phyloP scores from a whole-genome alignment of 1,140 invertebrate species.

The Platorchestia sp. region DNA sequence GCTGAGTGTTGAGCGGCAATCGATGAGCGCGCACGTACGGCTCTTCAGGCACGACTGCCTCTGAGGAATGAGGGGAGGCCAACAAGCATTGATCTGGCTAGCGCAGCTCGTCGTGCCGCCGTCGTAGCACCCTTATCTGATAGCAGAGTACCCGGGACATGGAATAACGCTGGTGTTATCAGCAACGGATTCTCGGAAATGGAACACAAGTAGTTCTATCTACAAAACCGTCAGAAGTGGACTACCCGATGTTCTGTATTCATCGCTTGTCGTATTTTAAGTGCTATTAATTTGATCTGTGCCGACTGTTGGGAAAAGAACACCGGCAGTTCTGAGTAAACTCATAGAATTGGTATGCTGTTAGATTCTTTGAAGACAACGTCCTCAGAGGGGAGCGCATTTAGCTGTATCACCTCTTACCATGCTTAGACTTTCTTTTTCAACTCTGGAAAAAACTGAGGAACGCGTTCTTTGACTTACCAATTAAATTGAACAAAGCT shows the following conservation, averaged over 20 bases:
- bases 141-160: neutral
- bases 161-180: neutral
- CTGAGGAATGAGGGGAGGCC: neutral
- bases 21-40: neutral
- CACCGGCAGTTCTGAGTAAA: neutral
- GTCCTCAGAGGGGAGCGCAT: neutral
- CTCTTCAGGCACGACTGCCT: neutral
- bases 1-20: neutral
- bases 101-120: neutral
- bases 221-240: neutral
- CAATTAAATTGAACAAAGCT: neutral
- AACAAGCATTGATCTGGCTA: slow-evolving; percentile 25
- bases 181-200: neutral
- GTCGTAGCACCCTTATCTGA: neutral
- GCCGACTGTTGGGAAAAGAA: no score
- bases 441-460: neutral
- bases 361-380: neutral
- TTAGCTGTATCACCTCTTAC: neutral
- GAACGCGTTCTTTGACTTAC: no score
- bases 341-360: neutral
- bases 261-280: no score
- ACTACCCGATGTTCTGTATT: neutral
- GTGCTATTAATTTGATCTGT: no score
- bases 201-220: neutral
- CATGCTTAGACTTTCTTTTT: neutral